A percentile compares a stretch with the other conserved stretches of the same genome.
Conservation (phyloP, 1,140 invertebrate genomes). For the Drepana arcuata region DNA sequence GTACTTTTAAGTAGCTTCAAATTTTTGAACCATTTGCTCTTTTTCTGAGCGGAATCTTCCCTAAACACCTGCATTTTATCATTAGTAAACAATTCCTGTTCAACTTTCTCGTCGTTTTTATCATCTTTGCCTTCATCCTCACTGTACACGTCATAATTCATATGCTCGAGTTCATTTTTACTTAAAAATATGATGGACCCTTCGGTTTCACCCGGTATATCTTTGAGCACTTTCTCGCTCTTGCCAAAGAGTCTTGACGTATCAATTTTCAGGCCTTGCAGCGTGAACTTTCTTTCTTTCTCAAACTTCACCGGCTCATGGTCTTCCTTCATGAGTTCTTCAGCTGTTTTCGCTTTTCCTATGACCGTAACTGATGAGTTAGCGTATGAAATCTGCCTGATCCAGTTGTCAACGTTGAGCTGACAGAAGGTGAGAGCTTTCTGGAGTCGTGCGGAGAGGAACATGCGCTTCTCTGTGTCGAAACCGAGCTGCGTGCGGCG, state of each 20-base stretch:
- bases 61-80: conserved; percentile 75
- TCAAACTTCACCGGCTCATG: conserved; percentile 69
- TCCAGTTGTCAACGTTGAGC: conserved; percentile 73
- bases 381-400: conserved; percentile 70
- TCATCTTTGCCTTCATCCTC: conserved; percentile 66
- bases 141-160: conserved; percentile 71
- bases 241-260: conserved; percentile 66
- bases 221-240: conserved; percentile 68
- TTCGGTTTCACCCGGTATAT: conserved; percentile 75
- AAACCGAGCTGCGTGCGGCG: conserved; percentile 73
- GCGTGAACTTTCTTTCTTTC: conserved; percentile 69
- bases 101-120: conserved; percentile 47
- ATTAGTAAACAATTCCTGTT: conserved; percentile 53
- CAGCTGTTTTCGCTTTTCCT: conserved; percentile 53
- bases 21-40: conserved; percentile 75
- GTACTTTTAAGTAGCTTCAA: conserved; percentile 63
- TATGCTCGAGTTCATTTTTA: conserved; percentile 74
- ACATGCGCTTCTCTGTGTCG: conserved; percentile 74
- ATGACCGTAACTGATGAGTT: conserved; percentile 46
- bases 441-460: conserved; percentile 74
- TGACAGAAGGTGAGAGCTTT: conserved; percentile 76
- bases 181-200: conserved; percentile 76
- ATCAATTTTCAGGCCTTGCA: conserved; percentile 69
- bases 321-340: conserved; percentile 66
- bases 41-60: conserved; percentile 68